A percentile compares a stretch with the other conserved stretches of the same genome.
Evolutionary conservation across 2,888 invertebrate genomes (phyloP).

Genomic region (Drosophila anomalata): DNA sequence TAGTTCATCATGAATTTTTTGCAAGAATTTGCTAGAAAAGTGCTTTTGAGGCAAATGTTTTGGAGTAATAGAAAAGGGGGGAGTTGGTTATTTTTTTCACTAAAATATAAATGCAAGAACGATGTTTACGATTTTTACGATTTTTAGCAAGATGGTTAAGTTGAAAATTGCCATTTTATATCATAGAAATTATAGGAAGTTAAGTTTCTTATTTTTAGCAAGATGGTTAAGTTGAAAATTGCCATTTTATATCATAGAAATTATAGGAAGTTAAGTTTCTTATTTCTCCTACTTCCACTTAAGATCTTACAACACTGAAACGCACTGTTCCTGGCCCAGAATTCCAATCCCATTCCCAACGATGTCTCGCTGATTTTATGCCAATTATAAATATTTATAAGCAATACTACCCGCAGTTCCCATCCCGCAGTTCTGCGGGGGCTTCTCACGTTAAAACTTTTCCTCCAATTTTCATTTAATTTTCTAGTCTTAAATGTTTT

Average conservation of each 20-base stretch:
- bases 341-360: conserved; percentile 22
- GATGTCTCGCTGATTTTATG: conserved; percentile 51
- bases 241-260: too few relatives aligned
- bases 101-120: neutral
- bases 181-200: too few relatives aligned
- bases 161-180: too few relatives aligned
- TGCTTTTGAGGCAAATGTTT: neutral
- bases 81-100: neutral
- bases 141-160: too few relatives aligned
- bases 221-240: too few relatives aligned
- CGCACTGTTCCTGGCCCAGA: conserved; percentile 23
- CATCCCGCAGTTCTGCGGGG: conserved; percentile 7
- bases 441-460: conserved; percentile 8
- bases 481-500: conserved; percentile 9
- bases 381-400: conserved; percentile 74
- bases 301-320: conserved; percentile 8
- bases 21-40: neutral
- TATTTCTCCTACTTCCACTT: neutral
- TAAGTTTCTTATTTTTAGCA: too few relatives aligned
- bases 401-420: conserved; percentile 14
- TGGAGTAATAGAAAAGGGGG: neutral
- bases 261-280: too few relatives aligned
- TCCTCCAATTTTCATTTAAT: conserved; percentile 11
- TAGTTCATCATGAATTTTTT: conserved; percentile 7
- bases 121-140: too few relatives aligned